phyloP scores from a whole-genome alignment of 1,140 invertebrate species.

The Micrasema longulum region DNA sequence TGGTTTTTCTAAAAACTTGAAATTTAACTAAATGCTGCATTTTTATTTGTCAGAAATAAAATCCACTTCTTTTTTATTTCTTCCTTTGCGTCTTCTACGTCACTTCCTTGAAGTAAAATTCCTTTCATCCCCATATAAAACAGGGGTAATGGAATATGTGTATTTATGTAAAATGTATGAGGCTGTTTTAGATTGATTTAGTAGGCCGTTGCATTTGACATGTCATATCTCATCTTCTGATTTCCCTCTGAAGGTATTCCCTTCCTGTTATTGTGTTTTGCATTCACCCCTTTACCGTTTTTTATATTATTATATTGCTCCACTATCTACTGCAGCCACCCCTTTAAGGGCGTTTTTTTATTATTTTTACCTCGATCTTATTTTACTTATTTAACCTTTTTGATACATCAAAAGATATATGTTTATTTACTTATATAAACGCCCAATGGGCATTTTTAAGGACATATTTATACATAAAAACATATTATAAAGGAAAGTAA shows the following conservation, averaged over 20 bases:
- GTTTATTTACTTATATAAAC: too few species aligned
- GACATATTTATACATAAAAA: too few species aligned
- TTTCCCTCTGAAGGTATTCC: slow-evolving; percentile 23
- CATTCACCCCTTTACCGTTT: slow-evolving; percentile 6
- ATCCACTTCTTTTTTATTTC: too few species aligned
- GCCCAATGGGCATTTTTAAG: too few species aligned
- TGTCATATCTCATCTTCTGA: slow-evolving; percentile 40
- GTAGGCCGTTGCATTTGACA: slow-evolving; percentile 45
- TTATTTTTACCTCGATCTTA: neutral
- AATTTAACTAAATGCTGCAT: too few species aligned
- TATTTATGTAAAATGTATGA: slow-evolving; percentile 51
- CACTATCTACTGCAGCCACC: slow-evolving; percentile 2
- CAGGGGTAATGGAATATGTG: slow-evolving; percentile 37
- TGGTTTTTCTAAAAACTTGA: too few species aligned
- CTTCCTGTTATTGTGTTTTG: slow-evolving; percentile 20
- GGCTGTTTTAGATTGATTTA: slow-evolving; percentile 52
- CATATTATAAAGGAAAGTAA: too few species aligned
- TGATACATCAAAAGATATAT: too few species aligned
- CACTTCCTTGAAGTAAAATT: too few species aligned
- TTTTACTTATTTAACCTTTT: neutral
- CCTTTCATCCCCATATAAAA: neutral
- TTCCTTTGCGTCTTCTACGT: too few species aligned
- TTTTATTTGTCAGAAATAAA: too few species aligned
- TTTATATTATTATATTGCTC: slow-evolving; percentile 5
- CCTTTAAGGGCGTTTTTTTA: neutral